Evolutionary conservation across 37 sponge, comb jelly and placozoan genomes (phyloP).

Genomic region (Spongia lamella): DNA sequence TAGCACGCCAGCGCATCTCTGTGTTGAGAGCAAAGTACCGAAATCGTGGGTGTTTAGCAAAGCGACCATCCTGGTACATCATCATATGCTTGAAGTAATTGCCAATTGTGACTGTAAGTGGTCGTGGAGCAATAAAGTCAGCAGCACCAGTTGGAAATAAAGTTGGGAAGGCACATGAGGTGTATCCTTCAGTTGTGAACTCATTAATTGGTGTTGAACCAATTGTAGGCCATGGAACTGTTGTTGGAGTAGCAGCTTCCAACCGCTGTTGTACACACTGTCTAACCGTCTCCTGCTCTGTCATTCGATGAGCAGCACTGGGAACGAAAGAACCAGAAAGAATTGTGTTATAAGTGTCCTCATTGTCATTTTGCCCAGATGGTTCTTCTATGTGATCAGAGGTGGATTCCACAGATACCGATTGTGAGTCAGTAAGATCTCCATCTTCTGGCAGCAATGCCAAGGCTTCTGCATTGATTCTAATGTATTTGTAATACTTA

Average conservation of each 20-base stretch:
- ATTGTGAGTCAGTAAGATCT: not conserved
- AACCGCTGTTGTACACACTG: not conserved
- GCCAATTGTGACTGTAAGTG: constrained; percentile 14
- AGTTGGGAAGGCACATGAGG: constrained; percentile 46
- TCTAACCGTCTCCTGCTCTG: constrained; percentile 7
- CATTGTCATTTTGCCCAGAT: no score
- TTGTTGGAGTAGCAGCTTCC: not conserved
- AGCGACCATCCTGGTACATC: constrained; percentile 42
- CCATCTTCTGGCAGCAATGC: constrained; percentile 43
- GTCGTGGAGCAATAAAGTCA: constrained; percentile 35
- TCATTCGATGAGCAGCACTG: no score
- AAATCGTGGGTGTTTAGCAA: constrained; percentile 52
- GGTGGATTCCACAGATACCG: not conserved
- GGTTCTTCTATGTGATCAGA: not conserved
- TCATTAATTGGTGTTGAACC: constrained; percentile 34
- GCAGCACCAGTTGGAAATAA: constrained; percentile 35
- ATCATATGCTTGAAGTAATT: constrained; percentile 42
- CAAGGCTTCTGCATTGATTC: constrained; percentile 15
- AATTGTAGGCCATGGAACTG: constrained; percentile 24
- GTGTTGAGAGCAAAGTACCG: constrained; percentile 45
- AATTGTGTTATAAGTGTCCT: no score
- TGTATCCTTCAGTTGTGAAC: constrained; percentile 48
- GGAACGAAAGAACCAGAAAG: constrained; percentile 30
- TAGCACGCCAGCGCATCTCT: constrained; percentile 45
- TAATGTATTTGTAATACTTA: constrained; percentile 14